phyloP scores from a whole-genome alignment of 2,888 invertebrate genomes.

The Campoplex nolae region DNA sequence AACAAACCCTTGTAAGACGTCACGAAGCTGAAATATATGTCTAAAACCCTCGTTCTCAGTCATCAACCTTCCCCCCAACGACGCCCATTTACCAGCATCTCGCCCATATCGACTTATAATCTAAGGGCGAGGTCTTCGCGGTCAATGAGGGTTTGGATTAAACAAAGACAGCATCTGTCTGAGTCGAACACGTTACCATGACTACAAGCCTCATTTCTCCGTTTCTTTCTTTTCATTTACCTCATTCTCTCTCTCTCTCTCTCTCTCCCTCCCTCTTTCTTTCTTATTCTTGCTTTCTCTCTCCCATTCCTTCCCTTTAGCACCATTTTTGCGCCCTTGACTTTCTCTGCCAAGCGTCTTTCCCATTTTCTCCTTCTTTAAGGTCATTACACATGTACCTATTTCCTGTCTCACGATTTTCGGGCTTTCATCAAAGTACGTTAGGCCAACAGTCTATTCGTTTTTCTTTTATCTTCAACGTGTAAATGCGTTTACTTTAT shows the following conservation, averaged over 20 bases:
- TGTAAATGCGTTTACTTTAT: background rate
- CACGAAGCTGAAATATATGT: constrained; percentile 44
- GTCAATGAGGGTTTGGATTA: constrained; percentile 76
- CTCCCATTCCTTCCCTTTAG: background rate
- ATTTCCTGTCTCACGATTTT: constrained; percentile 47
- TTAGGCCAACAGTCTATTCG: background rate
- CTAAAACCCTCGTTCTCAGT: constrained; percentile 27
- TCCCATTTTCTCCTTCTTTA: constrained; percentile 4
- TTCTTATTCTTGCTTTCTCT: background rate
- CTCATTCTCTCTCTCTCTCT: constrained; percentile 26
- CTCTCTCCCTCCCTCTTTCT: background rate
- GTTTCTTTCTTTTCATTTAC: constrained; percentile 54
- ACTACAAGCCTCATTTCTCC: constrained; percentile 72
- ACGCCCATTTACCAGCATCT: constrained; percentile 6
- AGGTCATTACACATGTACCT: constrained; percentile 14
- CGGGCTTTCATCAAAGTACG: background rate
- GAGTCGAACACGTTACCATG: constrained; percentile 76
- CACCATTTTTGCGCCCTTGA: constrained; percentile 68
- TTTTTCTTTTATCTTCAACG: background rate
- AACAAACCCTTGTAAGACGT: constrained; percentile 1
- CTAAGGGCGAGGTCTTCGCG: constrained; percentile 41
- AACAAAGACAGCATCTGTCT: constrained; percentile 70
- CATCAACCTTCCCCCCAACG: constrained; percentile 9
- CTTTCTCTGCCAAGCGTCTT: constrained; percentile 60
- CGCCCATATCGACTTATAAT: constrained; percentile 54